Evolutionary conservation across 2,113 vertebrate genomes (phyloP).

Genomic region (Jacana jacana): DNA sequence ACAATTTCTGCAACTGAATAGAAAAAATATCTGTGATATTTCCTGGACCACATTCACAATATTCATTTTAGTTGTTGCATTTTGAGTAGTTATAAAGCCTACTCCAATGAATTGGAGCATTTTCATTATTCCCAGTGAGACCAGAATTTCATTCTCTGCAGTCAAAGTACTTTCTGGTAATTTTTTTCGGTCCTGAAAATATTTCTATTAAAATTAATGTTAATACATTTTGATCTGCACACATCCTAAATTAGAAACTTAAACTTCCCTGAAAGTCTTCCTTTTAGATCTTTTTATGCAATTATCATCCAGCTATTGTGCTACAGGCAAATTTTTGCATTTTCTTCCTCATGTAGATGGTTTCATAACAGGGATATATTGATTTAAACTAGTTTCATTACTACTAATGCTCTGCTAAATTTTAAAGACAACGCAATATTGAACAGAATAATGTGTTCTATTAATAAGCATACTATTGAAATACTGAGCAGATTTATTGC

Average conservation of each 20-base stretch:
- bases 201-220: not conserved
- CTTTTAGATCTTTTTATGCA: constrained; percentile 8
- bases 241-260: not conserved
- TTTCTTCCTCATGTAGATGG: constrained; percentile 39
- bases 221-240: not conserved
- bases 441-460: constrained; percentile 77
- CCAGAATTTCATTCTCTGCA: constrained; percentile 9
- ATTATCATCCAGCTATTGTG: not conserved
- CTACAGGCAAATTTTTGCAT: constrained; percentile 46
- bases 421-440: constrained; percentile 80
- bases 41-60: constrained; percentile 31
- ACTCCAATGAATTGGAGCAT: not conserved
- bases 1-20: constrained; percentile 44
- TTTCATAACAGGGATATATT: constrained; percentile 71
- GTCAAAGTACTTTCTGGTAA: not conserved
- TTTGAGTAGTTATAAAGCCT: not conserved
- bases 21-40: constrained; percentile 55
- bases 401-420: constrained; percentile 78
- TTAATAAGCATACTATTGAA: constrained; percentile 77
- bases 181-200: not conserved
- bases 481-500: constrained; percentile 73
- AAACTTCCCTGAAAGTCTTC: not conserved
- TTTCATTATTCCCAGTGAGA: not conserved
- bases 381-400: constrained; percentile 76
- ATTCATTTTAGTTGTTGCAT: not conserved